Conservation (phyloP, 2,888 invertebrate species). For the Meghimatium bilineatum region DNA sequence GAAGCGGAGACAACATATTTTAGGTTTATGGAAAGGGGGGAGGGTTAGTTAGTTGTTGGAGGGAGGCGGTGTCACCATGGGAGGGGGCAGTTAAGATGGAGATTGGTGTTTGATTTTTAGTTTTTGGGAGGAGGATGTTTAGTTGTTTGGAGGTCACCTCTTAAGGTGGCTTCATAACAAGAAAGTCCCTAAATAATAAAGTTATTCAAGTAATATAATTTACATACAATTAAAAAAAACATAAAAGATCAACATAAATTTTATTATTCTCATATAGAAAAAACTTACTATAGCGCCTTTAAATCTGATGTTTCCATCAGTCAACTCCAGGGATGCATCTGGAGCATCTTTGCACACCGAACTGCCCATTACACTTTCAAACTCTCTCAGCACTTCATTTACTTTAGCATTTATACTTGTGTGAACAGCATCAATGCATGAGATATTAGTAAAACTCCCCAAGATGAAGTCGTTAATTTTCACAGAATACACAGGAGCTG, state of each 20-base stretch:
- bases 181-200: too few relatives aligned
- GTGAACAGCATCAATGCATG: conserved; percentile 54
- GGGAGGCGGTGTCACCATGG: too few relatives aligned
- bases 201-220: too few relatives aligned
- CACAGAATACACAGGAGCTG: conserved; percentile 46
- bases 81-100: too few relatives aligned
- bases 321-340: conserved; percentile 46
- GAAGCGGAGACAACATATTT: too few relatives aligned
- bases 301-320: conserved; percentile 52
- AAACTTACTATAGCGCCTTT: conserved; percentile 45
- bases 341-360: conserved; percentile 44
- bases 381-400: conserved; percentile 50
- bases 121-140: too few relatives aligned
- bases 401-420: conserved; percentile 52
- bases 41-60: too few relatives aligned
- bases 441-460: conserved; percentile 51
- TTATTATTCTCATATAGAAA: not conserved
- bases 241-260: not conserved
- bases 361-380: conserved; percentile 38
- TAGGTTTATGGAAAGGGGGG: too few relatives aligned
- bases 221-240: not conserved
- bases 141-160: too few relatives aligned
- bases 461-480: conserved; percentile 50
- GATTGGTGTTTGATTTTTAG: too few relatives aligned
- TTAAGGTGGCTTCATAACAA: too few relatives aligned